Evolutionary conservation across 2,113 vertebrate species (phyloP).

Genomic region (Ascaphus truei): DNA sequence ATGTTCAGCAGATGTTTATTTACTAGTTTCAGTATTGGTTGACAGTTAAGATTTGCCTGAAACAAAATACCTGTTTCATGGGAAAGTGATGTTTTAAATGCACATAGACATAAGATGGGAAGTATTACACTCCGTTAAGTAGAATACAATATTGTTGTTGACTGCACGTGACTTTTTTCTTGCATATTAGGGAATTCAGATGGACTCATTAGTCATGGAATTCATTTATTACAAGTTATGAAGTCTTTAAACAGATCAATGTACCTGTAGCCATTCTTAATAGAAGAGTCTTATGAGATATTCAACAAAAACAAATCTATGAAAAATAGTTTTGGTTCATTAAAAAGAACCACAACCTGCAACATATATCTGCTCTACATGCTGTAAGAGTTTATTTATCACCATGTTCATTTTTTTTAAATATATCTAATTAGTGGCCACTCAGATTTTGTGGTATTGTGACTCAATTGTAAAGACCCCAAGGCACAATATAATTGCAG

Average conservation of each 20-base stretch:
- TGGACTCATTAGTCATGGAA: not conserved
- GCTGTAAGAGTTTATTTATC: too few relatives aligned
- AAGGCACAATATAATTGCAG: constrained; percentile 24
- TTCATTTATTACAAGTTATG: constrained; percentile 16
- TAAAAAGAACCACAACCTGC: too few relatives aligned
- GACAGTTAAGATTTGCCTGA: too few relatives aligned
- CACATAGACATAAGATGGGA: not conserved
- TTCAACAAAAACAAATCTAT: too few relatives aligned
- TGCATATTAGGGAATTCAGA: constrained; percentile 16
- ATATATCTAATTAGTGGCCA: constrained; percentile 6
- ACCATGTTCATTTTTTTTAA: not conserved
- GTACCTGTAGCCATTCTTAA: too few relatives aligned
- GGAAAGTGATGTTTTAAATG: too few relatives aligned
- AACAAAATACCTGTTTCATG: too few relatives aligned
- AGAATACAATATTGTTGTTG: not conserved
- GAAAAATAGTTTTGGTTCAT: too few relatives aligned
- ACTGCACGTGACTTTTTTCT: not conserved
- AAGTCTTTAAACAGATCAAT: constrained; percentile 11
- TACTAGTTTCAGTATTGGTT: too few relatives aligned
- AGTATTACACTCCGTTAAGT: not conserved
- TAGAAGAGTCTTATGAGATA: too few relatives aligned
- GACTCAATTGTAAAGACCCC: constrained; percentile 15
- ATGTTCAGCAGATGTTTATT: too few relatives aligned
- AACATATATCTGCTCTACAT: too few relatives aligned
- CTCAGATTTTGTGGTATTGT: constrained; percentile 15